Percentiles rank a stretch among this genome's conserved stretches.
phyloP scores from a whole-genome alignment of 2,113 vertebrate genomes.

The Melanocharis versteri region DNA sequence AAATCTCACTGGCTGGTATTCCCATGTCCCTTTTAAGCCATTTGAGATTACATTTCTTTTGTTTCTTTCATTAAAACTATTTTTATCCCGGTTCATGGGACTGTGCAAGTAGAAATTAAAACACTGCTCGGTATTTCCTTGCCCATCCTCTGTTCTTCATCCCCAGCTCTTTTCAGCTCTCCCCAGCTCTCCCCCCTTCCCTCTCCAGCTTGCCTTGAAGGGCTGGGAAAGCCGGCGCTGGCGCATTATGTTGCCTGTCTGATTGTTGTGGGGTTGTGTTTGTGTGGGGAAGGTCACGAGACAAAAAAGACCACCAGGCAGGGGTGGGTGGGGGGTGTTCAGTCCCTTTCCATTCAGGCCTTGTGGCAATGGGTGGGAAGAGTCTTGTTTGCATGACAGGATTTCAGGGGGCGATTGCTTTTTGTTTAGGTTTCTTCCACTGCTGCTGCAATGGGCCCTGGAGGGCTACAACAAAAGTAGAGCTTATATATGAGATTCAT shows the following conservation, averaged over 20 bases:
- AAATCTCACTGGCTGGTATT: background rate
- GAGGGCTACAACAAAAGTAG: conserved; percentile 22
- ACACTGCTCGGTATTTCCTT: background rate
- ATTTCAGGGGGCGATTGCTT: conserved; percentile 24
- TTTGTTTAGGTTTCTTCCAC: conserved; percentile 23
- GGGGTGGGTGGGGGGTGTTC: background rate
- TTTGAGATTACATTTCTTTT: background rate
- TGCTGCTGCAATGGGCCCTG: background rate
- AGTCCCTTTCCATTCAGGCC: conserved; percentile 35
- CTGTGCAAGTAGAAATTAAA: background rate
- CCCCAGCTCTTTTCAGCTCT: conserved; percentile 1
- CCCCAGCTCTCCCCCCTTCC: background rate
- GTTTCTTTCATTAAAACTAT: background rate
- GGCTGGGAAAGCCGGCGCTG: conserved; percentile 18
- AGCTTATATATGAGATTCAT: background rate
- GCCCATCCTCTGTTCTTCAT: background rate
- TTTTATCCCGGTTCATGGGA: background rate
- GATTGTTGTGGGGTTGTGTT: conserved; percentile 58
- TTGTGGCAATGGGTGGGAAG: conserved; percentile 38
- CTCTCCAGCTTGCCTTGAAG: conserved; percentile 17
- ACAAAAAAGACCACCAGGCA: conserved; percentile 66
- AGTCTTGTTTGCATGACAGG: conserved; percentile 52
- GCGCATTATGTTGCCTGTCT: background rate
- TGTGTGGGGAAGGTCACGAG: conserved; percentile 48
- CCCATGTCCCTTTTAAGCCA: background rate